A percentile compares a stretch with the other conserved stretches of the same genome.
phyloP scores from a whole-genome alignment of 2,797 vertebrate species.

The Geotrypetes seraphini region DNA sequence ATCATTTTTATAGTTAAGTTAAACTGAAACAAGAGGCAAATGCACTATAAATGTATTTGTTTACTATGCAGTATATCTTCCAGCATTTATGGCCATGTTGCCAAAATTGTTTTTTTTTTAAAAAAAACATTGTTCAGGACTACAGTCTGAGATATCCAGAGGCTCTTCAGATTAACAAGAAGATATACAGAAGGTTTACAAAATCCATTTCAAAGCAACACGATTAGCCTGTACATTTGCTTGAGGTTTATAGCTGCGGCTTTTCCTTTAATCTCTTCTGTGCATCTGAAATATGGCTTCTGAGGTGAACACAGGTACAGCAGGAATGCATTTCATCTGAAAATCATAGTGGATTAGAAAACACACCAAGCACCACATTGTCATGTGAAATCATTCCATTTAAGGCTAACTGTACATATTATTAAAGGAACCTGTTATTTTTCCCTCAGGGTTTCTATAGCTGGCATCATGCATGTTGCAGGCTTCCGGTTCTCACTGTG shows the following conservation, averaged over 20 bases:
- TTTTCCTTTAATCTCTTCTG: conserved; percentile 22
- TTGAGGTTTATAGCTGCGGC: conserved; percentile 13
- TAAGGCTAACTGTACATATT: conserved; percentile 8
- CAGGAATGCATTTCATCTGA: conserved; percentile 19
- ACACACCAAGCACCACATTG: neutral
- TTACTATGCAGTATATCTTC: no score
- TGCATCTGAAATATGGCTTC: neutral
- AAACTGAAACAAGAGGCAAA: no score
- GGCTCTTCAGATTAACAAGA: conserved; percentile 12
- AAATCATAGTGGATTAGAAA: conserved; percentile 14
- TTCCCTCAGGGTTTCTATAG: no score
- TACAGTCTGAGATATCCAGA: conserved; percentile 7
- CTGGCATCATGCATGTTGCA: no score
- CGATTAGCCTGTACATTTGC: conserved; percentile 16
- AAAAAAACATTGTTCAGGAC: neutral
- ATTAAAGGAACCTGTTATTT: conserved; percentile 20
- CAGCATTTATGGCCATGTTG: no score
- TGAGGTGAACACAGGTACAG: conserved; percentile 8
- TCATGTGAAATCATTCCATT: conserved; percentile 2
- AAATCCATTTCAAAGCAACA: conserved; percentile 12
- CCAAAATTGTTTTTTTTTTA: no score
- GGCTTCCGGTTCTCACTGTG: no score
- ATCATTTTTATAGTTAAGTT: no score
- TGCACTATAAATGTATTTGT: no score
- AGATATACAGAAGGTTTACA: neutral